Base-by-base conservation (phyloP, 2,113 vertebrate species). In the Felis catus region DNA sequence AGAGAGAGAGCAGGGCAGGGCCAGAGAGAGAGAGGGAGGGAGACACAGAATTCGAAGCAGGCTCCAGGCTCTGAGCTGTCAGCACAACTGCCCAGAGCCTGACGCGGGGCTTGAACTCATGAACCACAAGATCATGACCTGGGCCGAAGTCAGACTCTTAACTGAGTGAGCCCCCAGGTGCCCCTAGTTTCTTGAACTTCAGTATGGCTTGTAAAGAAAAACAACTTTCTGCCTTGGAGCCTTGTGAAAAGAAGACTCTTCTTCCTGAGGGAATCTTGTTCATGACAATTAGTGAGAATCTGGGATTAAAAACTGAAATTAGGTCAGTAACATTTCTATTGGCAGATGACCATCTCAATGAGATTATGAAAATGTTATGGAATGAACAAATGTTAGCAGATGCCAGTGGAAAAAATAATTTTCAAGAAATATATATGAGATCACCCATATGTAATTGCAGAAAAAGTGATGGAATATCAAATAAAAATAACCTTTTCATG, bases 251-350 rank as follows among this genome's bases (percentile, higher is more conserved):
- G 48, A 87, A 89, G 15, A 63, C 89, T 94, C 48, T 78, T 9
- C 7, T 76, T 98, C 53, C 58, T 71, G 68, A 95, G 0, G 4
- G 65, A 82, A 53, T 98, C 71, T 98, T 53, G 11, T 98, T 98
- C 41, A 89, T 98, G 96, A 96, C 76, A 97, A 97, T n/a, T 85
- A 97, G 74, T 87, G 89, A 97, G 88, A 98, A 94, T 89, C 94
- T 94, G 18, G 55, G 41, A 97, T 96, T 94, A 96, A 98, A 84
- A 96, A 87, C 8, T 95, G 33, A 31, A 96, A 94, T 93, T 71
- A 90, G 96, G 86, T 58, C 41, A 98, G 94, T 97, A 95, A 95
- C 33, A 6, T 87, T 96, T 93, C 33, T 98, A 15, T 96, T 97
- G 94, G 31, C 19, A 89, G 33, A 83, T 97, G 53, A 93, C 16